These are phyloP conservation scores for Onychomys arenicola DNA, from an alignment of 2,797 vertebrate species.

Conservation along the genomic window DNA sequence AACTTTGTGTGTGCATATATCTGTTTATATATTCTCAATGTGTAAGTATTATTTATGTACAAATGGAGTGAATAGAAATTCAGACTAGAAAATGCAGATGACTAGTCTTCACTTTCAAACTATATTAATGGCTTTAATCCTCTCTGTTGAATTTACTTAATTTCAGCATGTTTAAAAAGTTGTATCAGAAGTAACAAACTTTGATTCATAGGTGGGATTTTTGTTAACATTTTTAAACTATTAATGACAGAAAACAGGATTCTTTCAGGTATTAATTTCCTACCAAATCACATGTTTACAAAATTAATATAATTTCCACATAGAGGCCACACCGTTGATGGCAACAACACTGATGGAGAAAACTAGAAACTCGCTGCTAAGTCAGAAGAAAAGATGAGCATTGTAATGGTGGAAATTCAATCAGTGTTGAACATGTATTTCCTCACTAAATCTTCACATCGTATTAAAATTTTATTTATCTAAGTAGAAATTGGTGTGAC, in stretches of 20 bases:
- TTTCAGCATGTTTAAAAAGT: conserved; percentile 18
- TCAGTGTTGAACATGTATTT: conserved; percentile 2
- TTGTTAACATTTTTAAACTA: conserved; percentile 40
- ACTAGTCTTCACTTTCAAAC: neutral
- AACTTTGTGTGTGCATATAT: neutral
- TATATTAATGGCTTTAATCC: neutral
- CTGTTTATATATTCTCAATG: neutral
- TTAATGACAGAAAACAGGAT: conserved; percentile 24
- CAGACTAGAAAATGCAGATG: conserved; percentile 37
- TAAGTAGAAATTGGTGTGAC: neutral
- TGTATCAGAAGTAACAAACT: conserved; percentile 34
- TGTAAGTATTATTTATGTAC: neutral
- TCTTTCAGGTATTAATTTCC: conserved; percentile 45
- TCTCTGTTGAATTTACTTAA: neutral
- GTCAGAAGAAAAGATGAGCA: neutral
- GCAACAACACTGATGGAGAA: neutral
- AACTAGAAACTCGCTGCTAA: neutral
- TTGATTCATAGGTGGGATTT: conserved; percentile 20
- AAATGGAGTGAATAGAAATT: neutral
- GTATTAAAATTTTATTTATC: neutral
- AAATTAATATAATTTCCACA: neutral
- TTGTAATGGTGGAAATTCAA: neutral
- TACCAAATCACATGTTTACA: conserved; percentile 25
- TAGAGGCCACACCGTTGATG: neutral
- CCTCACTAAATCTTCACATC: neutral